Percentiles rank a stretch among this genome's conserved stretches.
Evolutionary conservation across 2,888 invertebrate species (phyloP).

Genomic region (Azorinus chamasolen): DNA sequence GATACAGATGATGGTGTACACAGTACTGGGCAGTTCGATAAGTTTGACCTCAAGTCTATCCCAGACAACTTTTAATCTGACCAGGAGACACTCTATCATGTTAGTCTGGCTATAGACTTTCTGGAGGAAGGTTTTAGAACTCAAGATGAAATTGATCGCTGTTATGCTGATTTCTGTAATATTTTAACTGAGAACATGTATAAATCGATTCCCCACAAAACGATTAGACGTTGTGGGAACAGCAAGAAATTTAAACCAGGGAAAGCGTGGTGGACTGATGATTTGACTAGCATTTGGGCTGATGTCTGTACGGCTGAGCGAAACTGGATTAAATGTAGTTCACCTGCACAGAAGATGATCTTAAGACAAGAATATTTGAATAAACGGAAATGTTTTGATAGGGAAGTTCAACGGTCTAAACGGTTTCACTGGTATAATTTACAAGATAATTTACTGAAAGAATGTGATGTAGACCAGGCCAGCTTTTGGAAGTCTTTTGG

Average conservation of each 20-base stretch:
- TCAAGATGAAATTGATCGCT: not conserved
- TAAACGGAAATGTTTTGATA: conserved; percentile 2
- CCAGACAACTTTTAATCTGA: conserved; percentile 11
- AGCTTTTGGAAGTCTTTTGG: conserved; percentile 40
- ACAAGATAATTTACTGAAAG: conserved; percentile 22
- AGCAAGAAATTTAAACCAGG: not conserved
- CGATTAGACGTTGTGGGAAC: not conserved
- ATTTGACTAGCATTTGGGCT: not conserved
- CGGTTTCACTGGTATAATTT: conserved; percentile 18
- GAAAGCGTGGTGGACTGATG: conserved; percentile 11
- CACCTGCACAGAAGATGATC: not conserved
- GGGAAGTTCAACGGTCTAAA: conserved; percentile 8
- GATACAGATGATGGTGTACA: too few relatives aligned
- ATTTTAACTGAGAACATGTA: conserved; percentile 12
- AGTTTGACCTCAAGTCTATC: conserved; percentile 6
- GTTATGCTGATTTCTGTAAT: conserved; percentile 8
- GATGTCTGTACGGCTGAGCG: not conserved
- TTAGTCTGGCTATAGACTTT: conserved; percentile 5
- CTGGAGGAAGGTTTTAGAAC: conserved; percentile 14
- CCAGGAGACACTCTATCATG: not conserved
- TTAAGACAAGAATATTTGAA: not conserved
- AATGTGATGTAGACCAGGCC: conserved; percentile 7
- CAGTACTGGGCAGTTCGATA: not conserved
- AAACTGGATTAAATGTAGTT: conserved; percentile 2
- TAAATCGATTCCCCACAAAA: conserved; percentile 1